Evolutionary conservation across 2,113 vertebrate species (phyloP).

Genomic region (Reinhardtius hippoglossoides): DNA sequence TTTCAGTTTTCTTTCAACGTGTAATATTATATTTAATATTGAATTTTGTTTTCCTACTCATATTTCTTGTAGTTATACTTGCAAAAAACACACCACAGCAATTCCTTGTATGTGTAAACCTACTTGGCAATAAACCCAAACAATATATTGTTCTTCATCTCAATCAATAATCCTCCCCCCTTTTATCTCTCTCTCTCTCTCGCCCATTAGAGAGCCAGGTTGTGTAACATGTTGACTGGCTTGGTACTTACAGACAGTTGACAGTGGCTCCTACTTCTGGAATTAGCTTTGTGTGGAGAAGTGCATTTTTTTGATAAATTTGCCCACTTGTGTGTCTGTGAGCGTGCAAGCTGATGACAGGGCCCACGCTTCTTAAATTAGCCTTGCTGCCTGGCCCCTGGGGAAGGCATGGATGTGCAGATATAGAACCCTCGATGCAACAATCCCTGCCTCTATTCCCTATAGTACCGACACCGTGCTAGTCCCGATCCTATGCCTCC

Average conservation of each 20-base stretch:
- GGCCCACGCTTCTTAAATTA: conserved; percentile 75
- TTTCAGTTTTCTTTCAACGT: conserved; percentile 19
- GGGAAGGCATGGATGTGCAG: conserved; percentile 60
- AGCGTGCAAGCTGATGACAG: conserved; percentile 63
- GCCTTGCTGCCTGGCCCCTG: conserved; percentile 60
- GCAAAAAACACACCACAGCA: no score
- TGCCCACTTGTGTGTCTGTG: conserved; percentile 33
- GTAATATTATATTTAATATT: no score
- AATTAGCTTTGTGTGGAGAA: conserved; percentile 52
- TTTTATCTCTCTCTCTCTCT: conserved; percentile 19
- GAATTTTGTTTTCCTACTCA: no score
- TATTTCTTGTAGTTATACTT: no score
- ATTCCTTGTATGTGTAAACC: no score
- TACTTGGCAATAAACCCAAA: no score
- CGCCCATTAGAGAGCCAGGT: conserved; percentile 35
- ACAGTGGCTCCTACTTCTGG: conserved; percentile 69
- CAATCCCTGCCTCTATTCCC: conserved; percentile 23
- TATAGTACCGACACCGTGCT: conserved; percentile 5
- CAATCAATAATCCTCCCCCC: conserved; percentile 42
- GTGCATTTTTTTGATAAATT: neutral
- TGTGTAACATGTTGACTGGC: conserved; percentile 64
- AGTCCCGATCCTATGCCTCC: conserved; percentile 19
- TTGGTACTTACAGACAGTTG: conserved; percentile 60
- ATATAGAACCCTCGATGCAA: conserved; percentile 47
- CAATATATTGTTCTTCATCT: conserved; percentile 3